Conservation (phyloP, 2,113 vertebrate genomes). For the Pterophyllum scalare region DNA sequence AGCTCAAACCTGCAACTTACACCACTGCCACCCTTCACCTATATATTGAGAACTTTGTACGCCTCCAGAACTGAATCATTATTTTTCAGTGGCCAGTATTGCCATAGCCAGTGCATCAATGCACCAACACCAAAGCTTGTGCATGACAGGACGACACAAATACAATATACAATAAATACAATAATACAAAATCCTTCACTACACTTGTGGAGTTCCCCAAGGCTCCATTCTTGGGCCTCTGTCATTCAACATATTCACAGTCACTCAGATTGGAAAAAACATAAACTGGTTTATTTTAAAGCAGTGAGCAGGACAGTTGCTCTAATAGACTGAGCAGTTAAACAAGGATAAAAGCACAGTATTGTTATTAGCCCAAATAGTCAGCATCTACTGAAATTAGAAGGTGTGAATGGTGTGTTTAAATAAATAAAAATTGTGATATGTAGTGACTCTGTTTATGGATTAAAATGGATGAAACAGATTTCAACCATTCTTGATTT, state of each 20-base stretch:
- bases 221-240: background rate
- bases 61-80: too few relatives aligned
- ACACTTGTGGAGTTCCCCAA: background rate
- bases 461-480: background rate
- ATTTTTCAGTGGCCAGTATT: too few relatives aligned
- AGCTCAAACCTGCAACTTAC: background rate
- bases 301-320: background rate
- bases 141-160: background rate
- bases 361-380: background rate
- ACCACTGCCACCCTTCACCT: background rate
- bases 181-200: background rate
- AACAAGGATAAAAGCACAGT: fast-evolving
- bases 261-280: background rate
- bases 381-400: background rate
- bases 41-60: background rate
- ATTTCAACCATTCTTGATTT: background rate
- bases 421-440: background rate
- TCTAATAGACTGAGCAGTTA: too few relatives aligned
- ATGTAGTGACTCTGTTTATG: background rate
- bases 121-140: background rate
- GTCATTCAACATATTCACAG: background rate
- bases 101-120: too few relatives aligned
- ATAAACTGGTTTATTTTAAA: too few relatives aligned
- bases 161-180: too few relatives aligned
- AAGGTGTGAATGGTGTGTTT: background rate